A percentile compares a stretch with the other conserved stretches of the same genome.
Conservation (phyloP, 1,140 invertebrate genomes). For the Melipona quadrifasciata region DNA sequence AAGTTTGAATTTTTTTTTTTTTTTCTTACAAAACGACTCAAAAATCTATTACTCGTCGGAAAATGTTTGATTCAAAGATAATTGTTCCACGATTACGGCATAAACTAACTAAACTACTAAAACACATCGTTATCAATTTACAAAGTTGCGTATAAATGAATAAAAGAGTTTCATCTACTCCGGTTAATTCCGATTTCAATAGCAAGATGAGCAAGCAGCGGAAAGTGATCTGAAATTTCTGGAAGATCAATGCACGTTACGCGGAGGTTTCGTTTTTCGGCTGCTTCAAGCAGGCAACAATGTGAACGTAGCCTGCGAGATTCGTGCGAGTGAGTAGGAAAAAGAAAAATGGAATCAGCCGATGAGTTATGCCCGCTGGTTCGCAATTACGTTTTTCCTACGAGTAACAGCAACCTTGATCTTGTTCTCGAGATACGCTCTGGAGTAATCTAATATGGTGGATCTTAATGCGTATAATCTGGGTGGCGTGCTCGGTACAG, state of each 20-base stretch:
- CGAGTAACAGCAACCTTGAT: conserved; percentile 50
- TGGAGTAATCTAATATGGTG: conserved; percentile 52
- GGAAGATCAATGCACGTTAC: neutral
- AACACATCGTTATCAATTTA: no score
- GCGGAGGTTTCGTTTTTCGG: no score
- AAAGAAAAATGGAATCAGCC: neutral
- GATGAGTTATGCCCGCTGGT: conserved; percentile 36
- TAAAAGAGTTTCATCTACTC: no score
- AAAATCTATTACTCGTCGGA: no score
- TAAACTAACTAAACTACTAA: no score
- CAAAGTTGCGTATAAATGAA: no score
- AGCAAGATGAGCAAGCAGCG: neutral
- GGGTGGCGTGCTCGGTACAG: conserved; percentile 50
- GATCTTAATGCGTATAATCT: conserved; percentile 54
- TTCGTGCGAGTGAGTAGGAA: neutral
- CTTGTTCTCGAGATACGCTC: conserved; percentile 54
- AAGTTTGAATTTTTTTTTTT: no score
- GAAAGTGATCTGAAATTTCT: neutral
- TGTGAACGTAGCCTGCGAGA: neutral
- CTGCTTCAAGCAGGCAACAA: no score
- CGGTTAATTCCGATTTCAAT: neutral
- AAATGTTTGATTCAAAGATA: no score
- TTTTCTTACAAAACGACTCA: no score
- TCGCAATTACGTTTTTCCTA: conserved; percentile 43
- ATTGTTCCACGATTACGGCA: no score